Base-by-base conservation (phyloP, 2,888 invertebrate species). In the Leptinotarsa haldemani region DNA sequence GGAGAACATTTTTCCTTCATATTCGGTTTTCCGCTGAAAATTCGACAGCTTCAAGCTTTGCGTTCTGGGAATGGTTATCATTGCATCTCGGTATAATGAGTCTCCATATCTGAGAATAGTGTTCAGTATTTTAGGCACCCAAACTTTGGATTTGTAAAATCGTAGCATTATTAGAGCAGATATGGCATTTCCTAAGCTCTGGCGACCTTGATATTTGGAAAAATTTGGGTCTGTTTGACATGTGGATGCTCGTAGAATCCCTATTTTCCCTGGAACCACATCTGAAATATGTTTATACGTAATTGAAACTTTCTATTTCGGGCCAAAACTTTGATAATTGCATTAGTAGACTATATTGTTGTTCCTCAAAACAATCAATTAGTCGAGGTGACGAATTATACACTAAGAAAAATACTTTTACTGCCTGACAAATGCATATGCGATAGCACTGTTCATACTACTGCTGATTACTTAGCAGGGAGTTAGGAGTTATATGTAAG, bases 111-210 rank as follows among this genome's bases (percentile, higher is more conserved):
- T 80, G 7, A 88, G 78, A 25, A 88, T 84, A 22, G 86, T 86
- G 61, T 85, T 85, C 3, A 88, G 73, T 9, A 85, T 84, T 25
- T 83, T 83, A 2, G 83, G 82, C 2, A 87, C 84, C 89, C 89
- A 89, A 9, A 82, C 74, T 74, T 82, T 84, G 3, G 88, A 82
- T 74, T 85, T 87, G 66, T 82, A 74, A 2, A 85, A 73, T n/a
- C 86, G 80, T 3, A 88, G 78, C 85, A 87, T 87, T 1, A 85
- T 82, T 3, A 88, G 68, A 0, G 87, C 87, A 0, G 87, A 86
- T 3, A 88, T 74, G 0, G 87, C 86, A 73, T 86, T 85, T 1
- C 85, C 85, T 63, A 87, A 77, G 61, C 85, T 82, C 65, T 88
- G 86, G 52, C 84, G 80, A 4, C 85, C 86, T 5, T 73, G 71